A percentile compares a stretch with the other conserved stretches of the same genome.
phyloP scores from a whole-genome alignment of 2,797 vertebrate genomes.

The Cirrhinus molitorella region DNA sequence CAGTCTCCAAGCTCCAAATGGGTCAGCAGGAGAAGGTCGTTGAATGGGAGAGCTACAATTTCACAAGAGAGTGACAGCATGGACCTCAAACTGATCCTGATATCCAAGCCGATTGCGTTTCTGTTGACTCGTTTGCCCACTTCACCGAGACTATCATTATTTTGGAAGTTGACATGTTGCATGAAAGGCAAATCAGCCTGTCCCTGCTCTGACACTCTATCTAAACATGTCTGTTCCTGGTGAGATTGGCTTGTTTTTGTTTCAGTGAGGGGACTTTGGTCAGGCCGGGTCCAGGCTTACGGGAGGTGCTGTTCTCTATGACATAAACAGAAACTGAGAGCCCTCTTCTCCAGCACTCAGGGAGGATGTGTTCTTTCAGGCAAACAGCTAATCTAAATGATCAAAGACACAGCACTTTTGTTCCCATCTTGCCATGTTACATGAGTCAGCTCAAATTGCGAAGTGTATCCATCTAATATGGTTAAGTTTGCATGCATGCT shows the following conservation, averaged over 20 bases:
- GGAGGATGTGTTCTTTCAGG: constrained; percentile 35
- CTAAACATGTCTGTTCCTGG: constrained; percentile 20
- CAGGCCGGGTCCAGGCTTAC: background rate
- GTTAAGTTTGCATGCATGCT: constrained; percentile 14
- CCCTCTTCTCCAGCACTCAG: constrained; percentile 27
- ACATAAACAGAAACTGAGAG: constrained; percentile 45
- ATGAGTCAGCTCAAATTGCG: constrained; percentile 30
- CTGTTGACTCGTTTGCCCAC: background rate
- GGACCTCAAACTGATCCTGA: background rate
- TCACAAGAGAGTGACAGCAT: constrained; percentile 19
- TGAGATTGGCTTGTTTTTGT: constrained; percentile 39
- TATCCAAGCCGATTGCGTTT: background rate
- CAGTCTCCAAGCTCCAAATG: background rate
- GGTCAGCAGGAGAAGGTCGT: background rate
- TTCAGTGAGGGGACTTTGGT: constrained; percentile 19
- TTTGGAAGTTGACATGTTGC: constrained; percentile 34
- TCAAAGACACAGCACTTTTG: constrained; percentile 46
- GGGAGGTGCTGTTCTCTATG: constrained; percentile 15
- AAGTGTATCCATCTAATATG: constrained; percentile 28
- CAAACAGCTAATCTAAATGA: constrained; percentile 34
- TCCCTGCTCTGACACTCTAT: constrained; percentile 24
- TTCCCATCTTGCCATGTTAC: constrained; percentile 15
- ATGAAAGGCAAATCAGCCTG: constrained; percentile 42
- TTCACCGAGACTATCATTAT: constrained; percentile 43
- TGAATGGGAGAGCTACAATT: background rate